phyloP scores from a whole-genome alignment of 2,888 invertebrate species.

The Steinernema scapterisci region DNA sequence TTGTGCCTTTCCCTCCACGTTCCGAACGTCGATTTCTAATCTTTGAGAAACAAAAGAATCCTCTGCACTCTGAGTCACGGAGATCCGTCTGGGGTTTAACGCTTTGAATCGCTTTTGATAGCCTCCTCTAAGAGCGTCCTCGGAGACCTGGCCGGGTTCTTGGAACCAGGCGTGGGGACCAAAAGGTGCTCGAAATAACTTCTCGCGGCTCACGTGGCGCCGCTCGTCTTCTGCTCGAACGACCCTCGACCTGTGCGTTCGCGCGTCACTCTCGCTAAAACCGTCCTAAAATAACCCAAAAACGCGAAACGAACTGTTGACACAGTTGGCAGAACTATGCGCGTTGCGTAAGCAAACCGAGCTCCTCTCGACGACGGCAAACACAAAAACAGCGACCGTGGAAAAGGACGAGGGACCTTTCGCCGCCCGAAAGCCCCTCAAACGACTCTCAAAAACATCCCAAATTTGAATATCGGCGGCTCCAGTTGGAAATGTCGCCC shows the following conservation, averaged over 20 bases:
- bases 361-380: constrained; percentile 4
- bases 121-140: not conserved
- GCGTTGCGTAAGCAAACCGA: constrained; percentile 6
- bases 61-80: constrained; percentile 8
- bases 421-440: not conserved
- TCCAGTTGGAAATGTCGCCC: constrained; percentile 10
- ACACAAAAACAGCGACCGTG: constrained; percentile 28
- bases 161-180: not conserved
- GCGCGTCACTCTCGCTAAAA: not conserved
- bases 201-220: not conserved
- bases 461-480: constrained; percentile 23
- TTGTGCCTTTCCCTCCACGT: not conserved
- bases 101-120: not conserved
- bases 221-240: not conserved
- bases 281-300: not conserved
- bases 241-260: not conserved
- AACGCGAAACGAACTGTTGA: not conserved
- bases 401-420: constrained; percentile 15
- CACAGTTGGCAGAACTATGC: constrained; percentile 15
- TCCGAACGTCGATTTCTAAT: not conserved
- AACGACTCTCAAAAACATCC: not conserved
- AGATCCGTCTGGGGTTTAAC: constrained; percentile 8
- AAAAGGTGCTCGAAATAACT: not conserved
- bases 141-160: not conserved
- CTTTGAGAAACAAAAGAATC: constrained; percentile 16